Evolutionary conservation across 2,888 invertebrate species (phyloP).

Genomic region (Troglohyphantes excavatus): DNA sequence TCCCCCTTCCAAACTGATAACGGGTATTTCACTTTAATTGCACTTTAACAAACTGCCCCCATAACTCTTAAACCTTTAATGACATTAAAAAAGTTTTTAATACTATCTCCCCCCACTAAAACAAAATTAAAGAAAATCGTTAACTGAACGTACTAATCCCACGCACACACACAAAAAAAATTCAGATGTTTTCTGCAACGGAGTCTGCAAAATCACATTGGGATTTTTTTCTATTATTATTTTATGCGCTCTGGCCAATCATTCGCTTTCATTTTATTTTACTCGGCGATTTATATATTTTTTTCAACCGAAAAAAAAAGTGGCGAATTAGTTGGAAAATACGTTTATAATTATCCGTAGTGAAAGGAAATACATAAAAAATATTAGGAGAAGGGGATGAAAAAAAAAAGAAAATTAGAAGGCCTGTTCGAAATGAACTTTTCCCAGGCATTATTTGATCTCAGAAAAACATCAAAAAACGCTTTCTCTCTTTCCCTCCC

Average conservation of each 20-base stretch:
- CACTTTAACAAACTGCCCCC: conserved; percentile 20
- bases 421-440: conserved; percentile 9
- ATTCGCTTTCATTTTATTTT: background rate
- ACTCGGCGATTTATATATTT: background rate
- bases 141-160: conserved; percentile 25
- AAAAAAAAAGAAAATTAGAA: background rate
- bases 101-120: conserved; percentile 1
- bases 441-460: background rate
- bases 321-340: conserved; percentile 48
- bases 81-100: conserved; percentile 10
- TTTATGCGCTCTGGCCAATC: background rate
- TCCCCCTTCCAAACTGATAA: no score
- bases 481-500: conserved; percentile 2
- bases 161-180: conserved; percentile 7
- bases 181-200: conserved; percentile 28
- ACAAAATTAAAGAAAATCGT: background rate
- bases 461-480: conserved; percentile 7
- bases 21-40: conserved; percentile 24
- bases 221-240: conserved; percentile 23
- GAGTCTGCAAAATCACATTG: conserved; percentile 37
- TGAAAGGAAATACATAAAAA: background rate
- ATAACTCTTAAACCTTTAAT: conserved; percentile 45
- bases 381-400: no score
- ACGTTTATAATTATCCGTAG: conserved; percentile 58
- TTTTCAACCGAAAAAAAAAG: conserved; percentile 5